These are phyloP conservation scores for Phataginus tricuspis DNA, from an alignment of 2,797 vertebrate species.

Conservation along the genomic window DNA sequence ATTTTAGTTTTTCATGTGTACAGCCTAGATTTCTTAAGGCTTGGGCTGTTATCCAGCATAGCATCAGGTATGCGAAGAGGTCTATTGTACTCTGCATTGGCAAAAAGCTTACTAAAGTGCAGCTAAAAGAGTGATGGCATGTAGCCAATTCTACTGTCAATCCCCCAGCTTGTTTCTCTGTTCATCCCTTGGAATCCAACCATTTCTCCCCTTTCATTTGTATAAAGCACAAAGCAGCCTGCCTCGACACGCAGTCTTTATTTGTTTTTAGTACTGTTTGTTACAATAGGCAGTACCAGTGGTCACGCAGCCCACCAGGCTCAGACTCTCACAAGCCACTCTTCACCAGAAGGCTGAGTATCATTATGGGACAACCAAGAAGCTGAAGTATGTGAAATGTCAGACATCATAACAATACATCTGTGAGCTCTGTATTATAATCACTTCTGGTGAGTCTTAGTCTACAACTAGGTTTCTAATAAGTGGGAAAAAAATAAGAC, in stretches of 20 bases:
- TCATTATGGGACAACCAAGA: conserved; percentile 58
- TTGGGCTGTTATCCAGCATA: conserved; percentile 82
- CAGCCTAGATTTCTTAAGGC: conserved; percentile 76
- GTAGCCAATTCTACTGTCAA: conserved; percentile 76
- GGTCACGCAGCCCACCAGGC: not conserved
- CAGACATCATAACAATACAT: not conserved
- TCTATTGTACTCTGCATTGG: conserved; percentile 79
- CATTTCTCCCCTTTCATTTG: conserved; percentile 76
- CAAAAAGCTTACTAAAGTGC: conserved; percentile 79
- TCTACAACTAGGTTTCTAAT: not conserved
- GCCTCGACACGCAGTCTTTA: conserved; percentile 75
- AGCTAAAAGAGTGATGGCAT: conserved; percentile 77
- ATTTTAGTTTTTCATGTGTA: conserved; percentile 71
- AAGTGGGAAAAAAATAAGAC: not conserved
- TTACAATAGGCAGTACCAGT: conserved; percentile 73
- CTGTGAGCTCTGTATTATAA: not conserved
- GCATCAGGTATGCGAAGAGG: conserved; percentile 78
- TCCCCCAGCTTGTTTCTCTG: conserved; percentile 75
- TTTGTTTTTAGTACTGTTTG: not conserved
- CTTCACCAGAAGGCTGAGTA: conserved; percentile 57
- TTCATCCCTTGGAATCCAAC: conserved; percentile 73
- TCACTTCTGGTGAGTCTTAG: not conserved
- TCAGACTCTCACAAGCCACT: not conserved
- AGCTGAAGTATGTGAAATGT: not conserved
- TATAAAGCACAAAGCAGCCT: conserved; percentile 74